A percentile compares a stretch with the other conserved stretches of the same genome.
Evolutionary conservation across 2,888 invertebrate species (phyloP).

Genomic region (Dione vanillae): DNA sequence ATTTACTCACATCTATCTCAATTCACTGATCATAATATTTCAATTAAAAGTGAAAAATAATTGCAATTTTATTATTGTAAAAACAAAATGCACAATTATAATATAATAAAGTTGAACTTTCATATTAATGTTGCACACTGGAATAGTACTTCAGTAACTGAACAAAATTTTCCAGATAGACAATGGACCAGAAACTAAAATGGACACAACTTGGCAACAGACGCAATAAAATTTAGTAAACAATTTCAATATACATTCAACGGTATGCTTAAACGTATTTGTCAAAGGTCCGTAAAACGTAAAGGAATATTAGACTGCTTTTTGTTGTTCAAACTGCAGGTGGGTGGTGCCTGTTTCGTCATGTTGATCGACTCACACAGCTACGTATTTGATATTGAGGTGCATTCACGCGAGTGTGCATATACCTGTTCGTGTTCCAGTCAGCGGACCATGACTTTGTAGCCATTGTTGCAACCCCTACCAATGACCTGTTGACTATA

Average conservation of each 20-base stretch:
- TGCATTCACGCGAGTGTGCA: conserved; percentile 51
- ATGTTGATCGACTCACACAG: conserved; percentile 39
- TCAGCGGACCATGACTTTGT: conserved; percentile 69
- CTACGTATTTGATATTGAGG: conserved; percentile 38
- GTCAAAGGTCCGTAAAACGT: conserved; percentile 17
- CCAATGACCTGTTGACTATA: conserved; percentile 55
- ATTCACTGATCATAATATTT: not conserved
- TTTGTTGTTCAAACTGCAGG: not conserved
- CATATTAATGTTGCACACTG: not conserved
- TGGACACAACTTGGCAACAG: not conserved
- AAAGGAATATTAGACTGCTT: conserved; percentile 5
- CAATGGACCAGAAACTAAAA: not conserved
- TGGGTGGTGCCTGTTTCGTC: conserved; percentile 16
- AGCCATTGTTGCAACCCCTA: conserved; percentile 65
- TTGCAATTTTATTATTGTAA: not conserved
- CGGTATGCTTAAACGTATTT: conserved; percentile 3
- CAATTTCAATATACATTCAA: conserved; percentile 4
- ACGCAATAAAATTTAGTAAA: conserved; percentile 1
- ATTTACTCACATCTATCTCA: not conserved
- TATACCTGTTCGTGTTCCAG: conserved; percentile 58
- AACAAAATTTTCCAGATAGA: not conserved
- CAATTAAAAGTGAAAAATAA: not conserved
- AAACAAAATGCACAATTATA: not conserved
- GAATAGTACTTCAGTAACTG: not conserved
- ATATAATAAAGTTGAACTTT: not conserved